A percentile compares a stretch with the other conserved stretches of the same genome.
These are phyloP conservation scores for Onthophagus sagittarius DNA, from an alignment of 2,888 invertebrate species.

Conservation along the genomic window DNA sequence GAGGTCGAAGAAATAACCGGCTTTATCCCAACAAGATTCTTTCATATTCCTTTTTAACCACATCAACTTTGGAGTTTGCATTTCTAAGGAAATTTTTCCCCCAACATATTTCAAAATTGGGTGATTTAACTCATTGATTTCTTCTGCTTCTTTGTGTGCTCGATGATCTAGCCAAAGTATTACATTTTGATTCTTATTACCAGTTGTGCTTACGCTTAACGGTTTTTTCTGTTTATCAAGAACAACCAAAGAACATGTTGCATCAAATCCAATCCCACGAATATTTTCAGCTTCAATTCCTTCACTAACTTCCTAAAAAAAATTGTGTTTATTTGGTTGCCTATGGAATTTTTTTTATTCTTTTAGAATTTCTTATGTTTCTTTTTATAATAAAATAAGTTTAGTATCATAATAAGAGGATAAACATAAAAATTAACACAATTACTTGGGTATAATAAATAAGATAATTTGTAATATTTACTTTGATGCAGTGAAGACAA, in stretches of 20 bases:
- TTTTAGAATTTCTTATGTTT: too few relatives aligned
- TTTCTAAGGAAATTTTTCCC: constrained; percentile 91
- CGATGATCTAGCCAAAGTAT: constrained; percentile 94
- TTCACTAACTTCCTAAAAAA: constrained; percentile 57
- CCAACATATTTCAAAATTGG: constrained; percentile 81
- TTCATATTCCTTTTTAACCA: constrained; percentile 80
- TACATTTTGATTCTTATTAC: constrained; percentile 70
- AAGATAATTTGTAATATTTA: too few relatives aligned
- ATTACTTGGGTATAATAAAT: too few relatives aligned
- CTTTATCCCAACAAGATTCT: constrained; percentile 63
- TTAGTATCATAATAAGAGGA: too few relatives aligned
- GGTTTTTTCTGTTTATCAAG: constrained; percentile 68
- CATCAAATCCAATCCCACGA: constrained; percentile 92
- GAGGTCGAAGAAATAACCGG: constrained; percentile 80
- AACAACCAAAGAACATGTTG: constrained; percentile 89
- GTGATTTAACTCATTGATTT: constrained; percentile 74
- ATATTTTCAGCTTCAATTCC: constrained; percentile 55
- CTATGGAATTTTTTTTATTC: too few relatives aligned
- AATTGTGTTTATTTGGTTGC: neutral
- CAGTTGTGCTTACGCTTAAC: constrained; percentile 64
- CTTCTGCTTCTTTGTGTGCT: constrained; percentile 72
- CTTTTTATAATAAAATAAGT: too few relatives aligned
- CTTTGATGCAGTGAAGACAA: constrained; percentile 71
- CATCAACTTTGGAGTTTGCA: constrained; percentile 91
- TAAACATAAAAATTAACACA: too few relatives aligned